Conservation (phyloP, 2,797 vertebrate genomes). For the Lophotriccus pileatus region DNA sequence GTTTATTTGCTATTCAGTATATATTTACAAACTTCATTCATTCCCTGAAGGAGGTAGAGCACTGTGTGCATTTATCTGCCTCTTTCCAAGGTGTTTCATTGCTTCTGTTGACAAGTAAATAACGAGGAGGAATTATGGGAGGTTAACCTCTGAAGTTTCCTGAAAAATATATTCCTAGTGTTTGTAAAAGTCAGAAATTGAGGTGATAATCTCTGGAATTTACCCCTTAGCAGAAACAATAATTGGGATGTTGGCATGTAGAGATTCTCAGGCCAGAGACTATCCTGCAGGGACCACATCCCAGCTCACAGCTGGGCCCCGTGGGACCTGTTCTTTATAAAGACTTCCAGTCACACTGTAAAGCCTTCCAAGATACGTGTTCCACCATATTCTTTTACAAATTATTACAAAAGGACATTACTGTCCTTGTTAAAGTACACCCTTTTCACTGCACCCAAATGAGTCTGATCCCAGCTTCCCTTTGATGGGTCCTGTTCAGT, state of each 20-base stretch:
- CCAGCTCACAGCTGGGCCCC: neutral
- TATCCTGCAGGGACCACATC: neutral
- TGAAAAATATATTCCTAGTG: neutral
- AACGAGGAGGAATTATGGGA: constrained; percentile 16
- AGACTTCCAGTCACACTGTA: neutral
- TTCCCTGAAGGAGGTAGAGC: neutral
- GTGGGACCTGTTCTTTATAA: neutral
- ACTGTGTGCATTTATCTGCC: neutral
- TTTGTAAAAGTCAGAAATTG: neutral
- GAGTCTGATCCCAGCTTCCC: neutral
- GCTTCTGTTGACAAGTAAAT: constrained; percentile 19
- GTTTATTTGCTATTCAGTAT: neutral
- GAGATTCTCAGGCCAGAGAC: neutral
- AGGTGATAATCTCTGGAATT: neutral
- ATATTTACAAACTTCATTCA: constrained; percentile 40
- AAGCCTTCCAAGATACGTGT: neutral
- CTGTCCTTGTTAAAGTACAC: neutral
- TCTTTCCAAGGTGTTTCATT: constrained; percentile 15
- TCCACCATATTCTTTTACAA: neutral
- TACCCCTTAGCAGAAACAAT: neutral
- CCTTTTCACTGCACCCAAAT: neutral
- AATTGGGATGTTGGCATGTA: neutral
- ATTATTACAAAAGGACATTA: neutral
- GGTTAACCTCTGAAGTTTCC: neutral
- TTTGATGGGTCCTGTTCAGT: neutral